Percentiles rank a stretch among this genome's conserved stretches.
Conservation (phyloP, 2,797 vertebrate genomes). For the Galago senegalensis region DNA sequence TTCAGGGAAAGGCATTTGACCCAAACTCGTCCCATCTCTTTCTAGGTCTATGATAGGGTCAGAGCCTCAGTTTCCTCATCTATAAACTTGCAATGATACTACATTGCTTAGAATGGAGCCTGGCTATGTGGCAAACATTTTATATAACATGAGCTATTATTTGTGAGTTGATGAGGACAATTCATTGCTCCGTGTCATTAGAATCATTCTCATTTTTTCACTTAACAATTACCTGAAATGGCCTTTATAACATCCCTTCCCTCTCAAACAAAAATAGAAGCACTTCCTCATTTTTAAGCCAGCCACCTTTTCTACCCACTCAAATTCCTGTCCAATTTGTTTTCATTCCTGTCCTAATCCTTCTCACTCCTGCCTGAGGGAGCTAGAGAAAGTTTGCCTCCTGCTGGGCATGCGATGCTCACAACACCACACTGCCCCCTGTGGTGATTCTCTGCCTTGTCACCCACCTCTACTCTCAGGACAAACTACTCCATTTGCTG, state of each 20-base stretch:
- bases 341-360: not conserved
- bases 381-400: not conserved
- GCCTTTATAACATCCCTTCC: not conserved
- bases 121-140: not conserved
- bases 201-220: constrained; percentile 31
- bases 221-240: constrained; percentile 27
- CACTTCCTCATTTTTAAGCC: constrained; percentile 31
- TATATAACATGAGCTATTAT: constrained; percentile 40
- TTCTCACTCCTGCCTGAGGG: not conserved
- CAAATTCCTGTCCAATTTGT: not conserved
- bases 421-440: no score
- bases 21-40: fast-evolving
- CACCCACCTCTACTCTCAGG: not conserved
- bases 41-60: not conserved
- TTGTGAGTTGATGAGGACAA: not conserved
- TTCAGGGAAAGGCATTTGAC: not conserved
- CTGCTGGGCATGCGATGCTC: not conserved
- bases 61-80: not conserved
- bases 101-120: not conserved
- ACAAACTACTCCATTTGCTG: not conserved
- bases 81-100: not conserved
- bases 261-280: not conserved
- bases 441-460: not conserved
- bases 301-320: not conserved
- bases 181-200: constrained; percentile 29